phyloP scores from a whole-genome alignment of 1,140 invertebrate genomes.

The Caenorhabditis latens region DNA sequence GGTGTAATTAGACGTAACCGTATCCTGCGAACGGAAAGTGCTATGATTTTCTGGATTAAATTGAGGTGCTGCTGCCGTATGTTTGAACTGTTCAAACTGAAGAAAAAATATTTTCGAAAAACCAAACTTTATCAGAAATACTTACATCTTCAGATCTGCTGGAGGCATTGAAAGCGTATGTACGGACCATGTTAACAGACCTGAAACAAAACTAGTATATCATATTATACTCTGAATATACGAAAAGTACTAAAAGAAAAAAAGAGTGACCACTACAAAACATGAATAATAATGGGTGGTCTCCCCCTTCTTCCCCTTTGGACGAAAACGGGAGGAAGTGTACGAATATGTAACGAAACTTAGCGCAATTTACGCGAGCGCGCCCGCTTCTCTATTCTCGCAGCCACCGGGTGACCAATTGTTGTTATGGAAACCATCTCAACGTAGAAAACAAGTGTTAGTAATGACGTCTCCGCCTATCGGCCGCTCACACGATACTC shows the following conservation, averaged over 20 bases:
- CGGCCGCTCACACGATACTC: background rate
- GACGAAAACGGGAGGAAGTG: slow-evolving; percentile 4
- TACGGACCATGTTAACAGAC: slow-evolving; percentile 3
- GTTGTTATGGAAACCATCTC: slow-evolving; percentile 51
- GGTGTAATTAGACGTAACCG: background rate
- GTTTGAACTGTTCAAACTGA: slow-evolving; percentile 33
- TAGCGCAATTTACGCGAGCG: slow-evolving; percentile 40
- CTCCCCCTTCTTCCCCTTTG: background rate
- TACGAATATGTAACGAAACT: slow-evolving; percentile 54
- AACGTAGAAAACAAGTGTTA: slow-evolving; percentile 44
- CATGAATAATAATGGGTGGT: slow-evolving; percentile 53
- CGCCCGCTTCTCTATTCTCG: background rate
- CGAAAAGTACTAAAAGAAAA: background rate
- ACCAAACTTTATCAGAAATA: background rate
- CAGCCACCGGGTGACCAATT: slow-evolving; percentile 1
- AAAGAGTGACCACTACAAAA: slow-evolving; percentile 47
- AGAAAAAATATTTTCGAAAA: background rate
- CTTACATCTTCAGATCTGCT: slow-evolving; percentile 32
- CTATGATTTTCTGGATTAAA: background rate
- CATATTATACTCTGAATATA: background rate
- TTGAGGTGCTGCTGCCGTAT: background rate
- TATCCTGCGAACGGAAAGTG: background rate
- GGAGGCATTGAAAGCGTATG: slow-evolving; percentile 44
- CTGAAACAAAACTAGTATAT: background rate
- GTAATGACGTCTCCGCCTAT: background rate